Percentiles rank a stretch among this genome's conserved stretches.
These are phyloP conservation scores for Athalia cordata DNA, from an alignment of 2,888 invertebrate species.

Conservation along the genomic window DNA sequence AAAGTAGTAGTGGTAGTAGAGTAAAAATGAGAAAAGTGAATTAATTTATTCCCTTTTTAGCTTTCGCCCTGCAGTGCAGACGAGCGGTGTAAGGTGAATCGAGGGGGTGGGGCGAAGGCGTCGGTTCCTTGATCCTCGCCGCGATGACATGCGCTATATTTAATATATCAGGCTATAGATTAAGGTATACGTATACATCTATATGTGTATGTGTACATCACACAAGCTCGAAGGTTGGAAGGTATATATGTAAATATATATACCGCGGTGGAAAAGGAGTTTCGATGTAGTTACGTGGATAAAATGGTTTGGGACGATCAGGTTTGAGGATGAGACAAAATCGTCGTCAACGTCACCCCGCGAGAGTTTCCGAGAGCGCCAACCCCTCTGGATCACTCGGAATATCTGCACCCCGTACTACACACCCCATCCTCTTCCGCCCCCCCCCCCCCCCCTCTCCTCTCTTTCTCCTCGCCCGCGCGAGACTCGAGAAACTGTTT, in stretches of 20 bases:
- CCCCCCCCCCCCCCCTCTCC: slow-evolving; percentile 50
- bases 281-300: background rate
- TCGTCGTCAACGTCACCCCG: slow-evolving; percentile 47
- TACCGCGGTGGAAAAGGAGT: background rate
- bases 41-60: slow-evolving; percentile 6
- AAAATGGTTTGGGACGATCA: too few relatives aligned
- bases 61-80: too few relatives aligned
- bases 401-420: slow-evolving; percentile 43
- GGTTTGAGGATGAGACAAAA: background rate
- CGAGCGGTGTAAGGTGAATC: background rate
- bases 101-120: background rate
- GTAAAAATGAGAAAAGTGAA: slow-evolving; percentile 23
- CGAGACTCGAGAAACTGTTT: slow-evolving; percentile 64
- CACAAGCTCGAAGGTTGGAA: too few relatives aligned
- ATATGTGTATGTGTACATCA: too few relatives aligned
- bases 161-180: background rate
- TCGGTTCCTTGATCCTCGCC: slow-evolving; percentile 2
- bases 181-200: too few relatives aligned
- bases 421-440: slow-evolving; percentile 9
- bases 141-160: background rate
- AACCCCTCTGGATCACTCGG: slow-evolving; percentile 46
- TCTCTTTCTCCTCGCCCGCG: too few relatives aligned
- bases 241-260: too few relatives aligned
- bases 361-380: slow-evolving; percentile 1
- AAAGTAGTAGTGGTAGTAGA: too few relatives aligned